Base-by-base conservation (phyloP, 1,140 invertebrate genomes). In the Drosophila auraria region DNA sequence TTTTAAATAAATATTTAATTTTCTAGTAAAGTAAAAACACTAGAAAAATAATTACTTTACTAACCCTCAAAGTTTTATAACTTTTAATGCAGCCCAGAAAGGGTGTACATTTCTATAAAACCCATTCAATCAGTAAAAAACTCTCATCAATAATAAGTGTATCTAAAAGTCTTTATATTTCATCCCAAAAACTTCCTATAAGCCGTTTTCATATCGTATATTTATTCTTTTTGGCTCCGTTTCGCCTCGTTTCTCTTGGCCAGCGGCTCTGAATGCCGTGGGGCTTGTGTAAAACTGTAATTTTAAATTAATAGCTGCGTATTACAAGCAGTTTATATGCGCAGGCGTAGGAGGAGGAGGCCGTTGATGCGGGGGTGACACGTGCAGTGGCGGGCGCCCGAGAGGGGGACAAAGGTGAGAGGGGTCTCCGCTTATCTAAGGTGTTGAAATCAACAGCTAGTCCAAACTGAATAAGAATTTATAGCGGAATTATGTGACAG, bases 311-410 rank as follows among this genome's bases (percentile, higher is more conserved):
- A 90, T 90, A 90, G 86, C 87, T 79, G 75, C 87, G 76, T 90
- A 90, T 90, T 90, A 90, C 86, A 86, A 89, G 86, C 86, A 86
- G 86, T 90, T 90, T 90, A 91, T 91, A 90, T 90, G 87, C 86
- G 68, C 76, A 63, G 70, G 84, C 84, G 84, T 89, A 75, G 84
- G 82, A 78, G 82, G 84, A 81, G 83, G 68, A 77, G 59, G 60
- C 58, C 70, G 65, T 12, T 33, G 63, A 69, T 20, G 68, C 70
- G 70, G 70, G 70, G 70, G 70, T 60, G 70, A 72, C 78, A 42
- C 60, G 59, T 53, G 64, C 49, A 50, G 44, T 9, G 33, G 42
- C 33, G n/a, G 33, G 12, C 23, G 12, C 38, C 20, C n/a, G 0
- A 23, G 9, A 23, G 15, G 38, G 47, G 47, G n/a, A 45, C 17